Conservation (phyloP, 2,888 invertebrate genomes). For the Lamellibrachia columna region DNA sequence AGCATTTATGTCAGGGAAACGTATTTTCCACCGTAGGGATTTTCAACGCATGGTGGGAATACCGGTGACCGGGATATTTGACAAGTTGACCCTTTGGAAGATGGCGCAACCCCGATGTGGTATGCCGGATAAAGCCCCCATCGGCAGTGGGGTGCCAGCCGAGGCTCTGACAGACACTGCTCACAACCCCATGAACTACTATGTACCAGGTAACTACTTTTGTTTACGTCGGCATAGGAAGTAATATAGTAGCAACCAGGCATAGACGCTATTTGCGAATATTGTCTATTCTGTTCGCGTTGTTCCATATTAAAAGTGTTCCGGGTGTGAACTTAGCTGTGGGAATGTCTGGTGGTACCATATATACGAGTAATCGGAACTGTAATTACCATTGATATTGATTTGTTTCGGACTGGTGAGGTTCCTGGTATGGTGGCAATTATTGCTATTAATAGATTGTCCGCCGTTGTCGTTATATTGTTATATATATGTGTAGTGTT, state of each 20-base stretch:
- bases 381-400: too few relatives aligned
- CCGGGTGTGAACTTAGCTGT: too few relatives aligned
- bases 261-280: too few relatives aligned
- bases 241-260: not conserved
- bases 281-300: too few relatives aligned
- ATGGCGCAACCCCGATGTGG: not conserved
- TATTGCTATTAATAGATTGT: too few relatives aligned
- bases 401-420: too few relatives aligned
- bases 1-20: not conserved
- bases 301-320: too few relatives aligned
- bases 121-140: not conserved
- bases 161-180: not conserved
- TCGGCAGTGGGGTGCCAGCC: not conserved
- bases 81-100: not conserved
- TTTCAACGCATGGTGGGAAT: not conserved
- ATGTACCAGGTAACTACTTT: not conserved
- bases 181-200: conserved; percentile 3
- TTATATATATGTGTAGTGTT: too few relatives aligned
- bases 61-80: not conserved
- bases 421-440: too few relatives aligned
- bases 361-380: too few relatives aligned
- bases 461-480: too few relatives aligned
- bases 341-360: too few relatives aligned
- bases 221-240: not conserved
- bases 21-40: not conserved